These are phyloP conservation scores for Lymantria monacha DNA, from an alignment of 2,888 invertebrate genomes.

Conservation along the genomic window DNA sequence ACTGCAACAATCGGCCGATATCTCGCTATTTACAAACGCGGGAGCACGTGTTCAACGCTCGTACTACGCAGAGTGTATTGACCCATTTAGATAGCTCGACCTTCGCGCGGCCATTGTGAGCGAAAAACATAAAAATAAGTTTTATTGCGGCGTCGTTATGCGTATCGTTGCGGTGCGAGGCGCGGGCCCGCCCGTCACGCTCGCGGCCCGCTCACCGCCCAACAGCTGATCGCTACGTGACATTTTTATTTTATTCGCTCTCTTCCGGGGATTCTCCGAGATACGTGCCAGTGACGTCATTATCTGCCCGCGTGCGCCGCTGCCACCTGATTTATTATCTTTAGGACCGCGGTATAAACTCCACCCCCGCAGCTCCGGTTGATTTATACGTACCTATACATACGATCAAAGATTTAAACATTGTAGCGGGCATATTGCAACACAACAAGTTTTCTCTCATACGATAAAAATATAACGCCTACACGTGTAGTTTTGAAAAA, in stretches of 20 bases:
- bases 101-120: constrained; percentile 82
- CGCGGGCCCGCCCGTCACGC: constrained; percentile 65
- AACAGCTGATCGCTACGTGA: constrained; percentile 83
- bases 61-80: constrained; percentile 81
- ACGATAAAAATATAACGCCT: too few species aligned
- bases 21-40: constrained; percentile 82
- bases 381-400: constrained; percentile 49
- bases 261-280: constrained; percentile 81
- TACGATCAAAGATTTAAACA: neutral
- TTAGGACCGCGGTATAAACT: constrained; percentile 55
- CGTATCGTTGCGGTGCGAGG: constrained; percentile 65
- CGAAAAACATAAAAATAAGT: constrained; percentile 83
- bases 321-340: constrained; percentile 74
- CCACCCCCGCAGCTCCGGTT: constrained; percentile 51
- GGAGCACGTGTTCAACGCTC: constrained; percentile 79
- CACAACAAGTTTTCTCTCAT: too few species aligned
- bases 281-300: constrained; percentile 80
- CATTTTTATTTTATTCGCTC: constrained; percentile 81
- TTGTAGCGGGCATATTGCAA: constrained; percentile 25
- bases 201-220: constrained; percentile 59
- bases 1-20: constrained; percentile 83
- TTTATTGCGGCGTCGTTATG: constrained; percentile 82
- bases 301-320: constrained; percentile 66
- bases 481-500: too few species aligned
- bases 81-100: constrained; percentile 83